Evolutionary conservation across 2,113 vertebrate species (phyloP), one percentile per base, ranked within the genome.

Genomic region (Leucosticte australis): DNA sequence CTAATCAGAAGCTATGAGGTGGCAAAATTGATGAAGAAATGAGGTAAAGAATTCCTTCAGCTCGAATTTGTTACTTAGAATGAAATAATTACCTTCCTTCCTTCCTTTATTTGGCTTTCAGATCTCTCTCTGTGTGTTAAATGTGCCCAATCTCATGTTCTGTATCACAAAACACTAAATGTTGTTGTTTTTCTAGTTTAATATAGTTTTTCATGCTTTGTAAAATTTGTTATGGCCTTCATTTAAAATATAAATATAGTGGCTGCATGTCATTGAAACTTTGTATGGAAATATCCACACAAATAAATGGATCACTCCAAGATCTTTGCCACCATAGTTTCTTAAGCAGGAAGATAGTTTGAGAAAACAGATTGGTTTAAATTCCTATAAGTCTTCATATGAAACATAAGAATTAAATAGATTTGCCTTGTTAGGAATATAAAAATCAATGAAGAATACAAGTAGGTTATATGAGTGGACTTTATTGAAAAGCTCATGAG

Each of bases 61-160:
- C 60, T 92, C 49, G 73, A 15, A 15, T 57, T 20, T 80, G 6
- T 57, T 70, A 31, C 22, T 6, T 33, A 63, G 20, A 57, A 59
- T 67, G 20, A 87, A 82, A 82, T 84, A 1, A 14, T 53, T 91
- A 84, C 23, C 21, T 37, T 10, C 31, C 10, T 59, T 73, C 27
- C 31, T 9, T 49, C 12, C 13, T 85, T 91, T 59, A 71, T 63
- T 87, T 63, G 71, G 9, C 18, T 35, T 6, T 55, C 18, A 42
- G 6, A 30, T 35, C 26, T 47, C 26, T 47, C 80, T 83, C 35
- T 39, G 6, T 56, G 6, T 42, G 31, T 52, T 52, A 27, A 30
- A 60, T 0, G 0, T 23, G 4, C 64, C 19, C 11, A 6, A 76
- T 57, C 28, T 65, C 46, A 35, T 0, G 0, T 79, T 82, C 55